Evolutionary conservation across 1,140 invertebrate species (phyloP).

Genomic region (Melipona quadrifasciata): DNA sequence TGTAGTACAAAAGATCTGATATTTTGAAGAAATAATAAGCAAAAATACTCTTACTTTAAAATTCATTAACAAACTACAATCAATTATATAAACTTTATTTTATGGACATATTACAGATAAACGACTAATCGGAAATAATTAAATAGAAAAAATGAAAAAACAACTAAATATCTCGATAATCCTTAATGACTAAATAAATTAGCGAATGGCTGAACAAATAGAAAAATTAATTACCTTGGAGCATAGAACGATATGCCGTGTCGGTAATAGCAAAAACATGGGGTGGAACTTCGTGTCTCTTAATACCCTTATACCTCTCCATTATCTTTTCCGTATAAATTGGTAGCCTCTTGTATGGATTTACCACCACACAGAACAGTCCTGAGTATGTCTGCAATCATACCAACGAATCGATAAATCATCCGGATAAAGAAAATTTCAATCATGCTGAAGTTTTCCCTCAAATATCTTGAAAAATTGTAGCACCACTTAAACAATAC

Average conservation of each 20-base stretch:
- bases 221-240: conserved; percentile 91
- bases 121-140: not conserved
- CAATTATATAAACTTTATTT: not conserved
- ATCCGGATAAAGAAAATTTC: conserved; percentile 62
- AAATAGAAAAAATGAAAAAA: not conserved
- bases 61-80: not conserved
- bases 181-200: conserved; percentile 1
- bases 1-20: not conserved
- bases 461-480: not conserved
- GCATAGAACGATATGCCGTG: conserved; percentile 98
- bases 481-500: not conserved
- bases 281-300: conserved; percentile 99
- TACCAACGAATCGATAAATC: not conserved
- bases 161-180: not conserved
- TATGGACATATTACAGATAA: not conserved
- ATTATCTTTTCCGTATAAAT: conserved; percentile 99
- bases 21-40: not conserved
- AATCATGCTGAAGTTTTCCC: not conserved
- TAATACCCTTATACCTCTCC: conserved; percentile 99
- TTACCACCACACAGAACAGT: conserved; percentile 99
- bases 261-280: conserved; percentile 99
- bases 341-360: conserved; percentile 99
- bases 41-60: not conserved
- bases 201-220: not conserved
- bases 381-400: conserved; percentile 98